These are phyloP conservation scores for Pangasius sanitwongsei DNA, from an alignment of 2,797 vertebrate species.

Conservation along the genomic window DNA sequence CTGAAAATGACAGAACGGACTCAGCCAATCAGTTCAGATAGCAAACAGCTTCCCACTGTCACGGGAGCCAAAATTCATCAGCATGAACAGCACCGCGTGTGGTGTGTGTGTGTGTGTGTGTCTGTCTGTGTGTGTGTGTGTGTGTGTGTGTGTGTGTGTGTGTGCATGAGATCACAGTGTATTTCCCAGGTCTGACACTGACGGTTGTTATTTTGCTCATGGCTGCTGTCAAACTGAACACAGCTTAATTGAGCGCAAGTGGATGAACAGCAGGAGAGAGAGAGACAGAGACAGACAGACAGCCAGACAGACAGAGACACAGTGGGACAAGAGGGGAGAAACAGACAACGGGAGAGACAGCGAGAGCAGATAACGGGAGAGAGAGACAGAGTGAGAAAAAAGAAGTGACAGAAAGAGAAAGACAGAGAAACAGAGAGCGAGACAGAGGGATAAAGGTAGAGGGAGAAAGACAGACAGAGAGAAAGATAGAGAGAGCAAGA, in stretches of 20 bases:
- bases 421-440: conserved; percentile 21
- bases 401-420: conserved; percentile 15
- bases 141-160: conserved; percentile 29
- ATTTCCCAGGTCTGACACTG: conserved; percentile 65
- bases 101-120: conserved; percentile 21
- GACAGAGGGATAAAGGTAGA: conserved; percentile 5
- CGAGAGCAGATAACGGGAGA: neutral
- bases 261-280: conserved; percentile 69
- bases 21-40: conserved; percentile 59
- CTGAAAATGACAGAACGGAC: conserved; percentile 30
- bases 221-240: conserved; percentile 80
- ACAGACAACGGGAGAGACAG: neutral
- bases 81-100: conserved; percentile 61
- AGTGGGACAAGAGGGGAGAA: neutral
- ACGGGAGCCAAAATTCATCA: conserved; percentile 58
- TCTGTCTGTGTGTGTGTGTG: conserved; percentile 24
- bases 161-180: conserved; percentile 31
- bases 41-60: conserved; percentile 59
- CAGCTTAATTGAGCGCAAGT: conserved; percentile 79
- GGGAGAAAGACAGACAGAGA: neutral
- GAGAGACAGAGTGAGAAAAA: neutral
- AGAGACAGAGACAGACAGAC: conserved; percentile 31
- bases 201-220: conserved; percentile 76
- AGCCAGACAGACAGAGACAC: neutral
- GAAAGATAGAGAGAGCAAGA: neutral